Percentiles rank a stretch among this genome's conserved stretches.
Conservation (phyloP, 2,888 invertebrate genomes). For the Ennomos erosarius region DNA sequence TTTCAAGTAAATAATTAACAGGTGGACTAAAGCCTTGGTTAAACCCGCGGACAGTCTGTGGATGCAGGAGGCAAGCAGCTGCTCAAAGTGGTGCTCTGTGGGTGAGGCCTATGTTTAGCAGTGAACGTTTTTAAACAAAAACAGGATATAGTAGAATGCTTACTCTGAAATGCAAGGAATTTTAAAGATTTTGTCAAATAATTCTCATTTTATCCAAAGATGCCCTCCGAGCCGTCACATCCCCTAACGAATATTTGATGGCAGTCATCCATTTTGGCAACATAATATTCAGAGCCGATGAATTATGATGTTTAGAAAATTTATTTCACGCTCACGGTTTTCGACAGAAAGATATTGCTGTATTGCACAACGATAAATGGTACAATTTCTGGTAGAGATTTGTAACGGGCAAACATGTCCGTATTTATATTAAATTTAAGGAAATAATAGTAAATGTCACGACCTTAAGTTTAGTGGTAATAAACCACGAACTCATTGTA, state of each 20-base stretch:
- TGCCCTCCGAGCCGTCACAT: slow-evolving; percentile 36
- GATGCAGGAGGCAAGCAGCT: too few species aligned
- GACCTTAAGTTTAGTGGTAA: neutral
- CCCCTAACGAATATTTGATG: slow-evolving; percentile 65
- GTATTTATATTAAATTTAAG: neutral
- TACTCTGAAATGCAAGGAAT: too few species aligned
- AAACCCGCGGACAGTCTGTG: too few species aligned
- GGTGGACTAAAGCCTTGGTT: too few species aligned
- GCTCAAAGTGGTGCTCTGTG: too few species aligned
- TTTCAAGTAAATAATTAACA: too few species aligned
- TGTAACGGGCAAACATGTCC: slow-evolving; percentile 10
- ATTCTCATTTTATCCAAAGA: slow-evolving; percentile 9
- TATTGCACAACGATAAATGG: slow-evolving; percentile 51
- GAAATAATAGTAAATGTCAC: neutral
- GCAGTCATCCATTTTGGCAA: slow-evolving; percentile 64
- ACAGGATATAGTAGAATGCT: too few species aligned
- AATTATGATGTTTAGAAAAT: slow-evolving; percentile 73
- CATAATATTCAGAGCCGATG: slow-evolving; percentile 68
- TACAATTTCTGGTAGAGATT: slow-evolving; percentile 35
- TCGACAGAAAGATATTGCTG: slow-evolving; percentile 52
- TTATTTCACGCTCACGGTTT: slow-evolving; percentile 57
- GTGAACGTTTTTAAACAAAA: too few species aligned
- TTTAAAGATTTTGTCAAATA: neutral
- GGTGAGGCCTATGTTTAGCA: too few species aligned
- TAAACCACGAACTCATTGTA: too few species aligned